Base-by-base conservation (phyloP, 2,113 vertebrate species). In the Nycticryphes semicollaris region DNA sequence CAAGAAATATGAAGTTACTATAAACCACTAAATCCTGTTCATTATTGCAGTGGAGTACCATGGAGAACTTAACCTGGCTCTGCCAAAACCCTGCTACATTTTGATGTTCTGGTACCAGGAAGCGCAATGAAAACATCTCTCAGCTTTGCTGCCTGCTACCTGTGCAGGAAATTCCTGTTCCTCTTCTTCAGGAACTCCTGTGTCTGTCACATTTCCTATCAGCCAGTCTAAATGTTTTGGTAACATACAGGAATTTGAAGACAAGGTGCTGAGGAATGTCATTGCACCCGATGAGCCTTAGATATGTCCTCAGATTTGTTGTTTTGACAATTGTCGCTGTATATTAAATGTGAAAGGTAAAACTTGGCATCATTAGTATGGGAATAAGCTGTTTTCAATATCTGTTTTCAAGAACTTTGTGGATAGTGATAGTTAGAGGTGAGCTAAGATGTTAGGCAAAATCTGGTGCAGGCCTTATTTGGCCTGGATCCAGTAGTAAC, bases 121-220 rank as follows among this genome's bases (percentile, higher is more conserved):
- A 96, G 62, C 20, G n/a, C 84, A 91, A 64, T 64, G 86, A 84
- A 95, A 96, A 93, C 60, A 92, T 93, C 39, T 93, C 73, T 78
- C 72, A 37, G 83, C 62, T 84, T 86, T 86, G 63, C 76, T 77
- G 92, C 72, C 76, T 94, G 51, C 51, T 96, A 96, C 94, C 96
- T 96, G 90, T 72, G 69, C 90, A 95, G 94, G 96, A 97, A 96
- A 82, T 94, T 93, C 92, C 90, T 87, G 51, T 97, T 97, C 90
- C 92, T 90, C 24, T 11, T 74, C 93, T 86, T 75, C 93, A 95
- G 94, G 92, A 97, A 88, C 90, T 88, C 41, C 64, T 3, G 28
- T 91, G 94, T 97, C 96, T 96, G 88, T 92, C 0, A 0, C 0
- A 0, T 74, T 95, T 96, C 96, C 96, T 95, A 84, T 81, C 76